A percentile compares a stretch with the other conserved stretches of the same genome.
Evolutionary conservation across 2,888 invertebrate genomes (phyloP).

Genomic region (Cacoxenus indagator): DNA sequence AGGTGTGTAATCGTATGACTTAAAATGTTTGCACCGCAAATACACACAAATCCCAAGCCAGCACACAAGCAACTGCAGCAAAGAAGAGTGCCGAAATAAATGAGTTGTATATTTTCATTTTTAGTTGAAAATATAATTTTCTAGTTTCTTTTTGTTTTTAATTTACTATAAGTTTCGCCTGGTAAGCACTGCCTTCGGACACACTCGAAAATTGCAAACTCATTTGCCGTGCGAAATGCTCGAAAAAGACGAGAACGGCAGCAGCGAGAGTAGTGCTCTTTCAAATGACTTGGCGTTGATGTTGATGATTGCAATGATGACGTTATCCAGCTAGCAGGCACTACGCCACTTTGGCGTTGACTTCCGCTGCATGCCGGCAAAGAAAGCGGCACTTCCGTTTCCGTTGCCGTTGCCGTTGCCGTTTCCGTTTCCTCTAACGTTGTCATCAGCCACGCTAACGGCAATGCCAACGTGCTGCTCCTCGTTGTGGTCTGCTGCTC

Average conservation of each 20-base stretch:
- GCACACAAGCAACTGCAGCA: too few relatives aligned
- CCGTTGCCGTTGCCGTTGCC: constrained; percentile 24
- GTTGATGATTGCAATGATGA: not conserved
- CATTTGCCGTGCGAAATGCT: not conserved
- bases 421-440: too few relatives aligned
- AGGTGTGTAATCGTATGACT: too few relatives aligned
- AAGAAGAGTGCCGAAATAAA: too few relatives aligned
- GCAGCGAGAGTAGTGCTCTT: not conserved
- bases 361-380: not conserved
- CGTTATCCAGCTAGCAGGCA: not conserved
- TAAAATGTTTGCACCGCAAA: too few relatives aligned
- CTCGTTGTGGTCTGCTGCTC: constrained; percentile 23
- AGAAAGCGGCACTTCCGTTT: constrained; percentile 11
- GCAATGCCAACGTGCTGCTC: not conserved
- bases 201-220: constrained; percentile 9
- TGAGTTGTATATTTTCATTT: not conserved
- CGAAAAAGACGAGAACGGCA: not conserved
- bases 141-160: constrained; percentile 25
- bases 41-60: too few relatives aligned
- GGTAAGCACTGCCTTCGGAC: not conserved
- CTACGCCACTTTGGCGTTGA: not conserved
- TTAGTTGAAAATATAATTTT: constrained; percentile 34
- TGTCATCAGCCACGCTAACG: not conserved
- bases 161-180: not conserved
- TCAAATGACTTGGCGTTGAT: not conserved